Percentiles rank a stretch among this genome's conserved stretches.
Evolutionary conservation across 2,797 vertebrate species (phyloP).

Genomic region (Toxotes lorentzi): DNA sequence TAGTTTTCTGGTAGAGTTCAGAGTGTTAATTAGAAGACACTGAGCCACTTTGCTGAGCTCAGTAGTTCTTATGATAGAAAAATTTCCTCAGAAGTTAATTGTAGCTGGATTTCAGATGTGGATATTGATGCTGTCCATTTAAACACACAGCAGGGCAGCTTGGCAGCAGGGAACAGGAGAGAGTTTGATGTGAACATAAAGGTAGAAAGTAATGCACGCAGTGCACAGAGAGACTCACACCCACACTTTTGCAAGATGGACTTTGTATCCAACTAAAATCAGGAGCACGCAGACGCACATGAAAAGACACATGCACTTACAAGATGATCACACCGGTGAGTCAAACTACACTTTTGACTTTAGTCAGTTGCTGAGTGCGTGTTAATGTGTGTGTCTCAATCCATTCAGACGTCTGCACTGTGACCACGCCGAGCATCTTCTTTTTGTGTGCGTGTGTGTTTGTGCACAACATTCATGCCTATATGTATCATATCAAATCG

Average conservation of each 20-base stretch:
- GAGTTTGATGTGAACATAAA: slow-evolving; percentile 19
- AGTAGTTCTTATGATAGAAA: slow-evolving; percentile 17
- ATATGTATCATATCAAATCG: slow-evolving; percentile 61
- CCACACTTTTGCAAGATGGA: slow-evolving; percentile 8
- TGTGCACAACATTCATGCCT: slow-evolving; percentile 41
- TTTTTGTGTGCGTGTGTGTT: slow-evolving; percentile 10
- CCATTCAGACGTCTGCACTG: slow-evolving; percentile 5
- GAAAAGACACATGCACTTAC: slow-evolving; percentile 17
- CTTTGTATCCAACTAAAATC: slow-evolving; percentile 15
- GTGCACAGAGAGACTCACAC: slow-evolving; percentile 29
- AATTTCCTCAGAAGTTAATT: slow-evolving; percentile 22
- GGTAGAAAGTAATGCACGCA: slow-evolving; percentile 13
- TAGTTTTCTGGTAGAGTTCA: not conserved
- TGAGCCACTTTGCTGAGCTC: slow-evolving; percentile 11
- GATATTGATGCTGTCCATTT: not conserved
- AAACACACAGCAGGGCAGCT: slow-evolving; percentile 2
- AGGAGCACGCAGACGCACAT: slow-evolving; percentile 14
- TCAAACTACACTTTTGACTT: slow-evolving; percentile 35
- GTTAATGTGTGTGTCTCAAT: slow-evolving; percentile 13
- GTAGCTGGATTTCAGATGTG: slow-evolving; percentile 6
- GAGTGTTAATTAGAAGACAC: slow-evolving; percentile 7
- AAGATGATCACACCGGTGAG: slow-evolving; percentile 18
- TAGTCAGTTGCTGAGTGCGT: slow-evolving; percentile 38
- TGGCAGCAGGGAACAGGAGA: not conserved
- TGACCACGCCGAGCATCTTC: slow-evolving; percentile 5